These are phyloP conservation scores for Drosophila pachea DNA, from an alignment of 1,140 invertebrate species.

Conservation along the genomic window DNA sequence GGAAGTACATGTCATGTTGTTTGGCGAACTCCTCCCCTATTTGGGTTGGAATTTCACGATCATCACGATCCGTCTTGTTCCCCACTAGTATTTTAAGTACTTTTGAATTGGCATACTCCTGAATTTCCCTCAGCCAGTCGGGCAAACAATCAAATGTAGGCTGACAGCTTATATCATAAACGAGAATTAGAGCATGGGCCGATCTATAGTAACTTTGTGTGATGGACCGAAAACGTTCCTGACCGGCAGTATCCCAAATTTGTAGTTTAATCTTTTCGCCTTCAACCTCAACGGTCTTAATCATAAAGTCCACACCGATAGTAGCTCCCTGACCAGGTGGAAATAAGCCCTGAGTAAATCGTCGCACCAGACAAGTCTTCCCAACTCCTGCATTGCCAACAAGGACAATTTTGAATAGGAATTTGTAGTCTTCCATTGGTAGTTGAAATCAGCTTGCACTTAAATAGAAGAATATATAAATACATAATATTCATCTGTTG, in stretches of 20 bases:
- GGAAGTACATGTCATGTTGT: constrained; percentile 97
- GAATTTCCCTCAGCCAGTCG: constrained; percentile 97
- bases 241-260: constrained; percentile 94
- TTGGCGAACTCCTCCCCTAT: constrained; percentile 98
- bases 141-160: constrained; percentile 97
- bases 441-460: not conserved
- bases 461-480: not conserved
- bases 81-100: constrained; percentile 95
- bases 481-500: constrained; percentile 9
- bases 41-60: constrained; percentile 94
- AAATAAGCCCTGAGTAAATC: constrained; percentile 95
- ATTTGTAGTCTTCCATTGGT: constrained; percentile 98
- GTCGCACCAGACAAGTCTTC: constrained; percentile 94
- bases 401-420: constrained; percentile 97
- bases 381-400: constrained; percentile 97
- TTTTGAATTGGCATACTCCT: constrained; percentile 97
- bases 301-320: constrained; percentile 99
- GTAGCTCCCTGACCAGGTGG: constrained; percentile 98
- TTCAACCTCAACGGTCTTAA: constrained; percentile 98
- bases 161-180: constrained; percentile 98
- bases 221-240: constrained; percentile 95
- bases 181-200: constrained; percentile 97
- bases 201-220: constrained; percentile 99
- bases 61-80: constrained; percentile 97
- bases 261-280: constrained; percentile 99